Base-by-base conservation (phyloP, 1,140 invertebrate species). In the Rhyacophila brunnea region DNA sequence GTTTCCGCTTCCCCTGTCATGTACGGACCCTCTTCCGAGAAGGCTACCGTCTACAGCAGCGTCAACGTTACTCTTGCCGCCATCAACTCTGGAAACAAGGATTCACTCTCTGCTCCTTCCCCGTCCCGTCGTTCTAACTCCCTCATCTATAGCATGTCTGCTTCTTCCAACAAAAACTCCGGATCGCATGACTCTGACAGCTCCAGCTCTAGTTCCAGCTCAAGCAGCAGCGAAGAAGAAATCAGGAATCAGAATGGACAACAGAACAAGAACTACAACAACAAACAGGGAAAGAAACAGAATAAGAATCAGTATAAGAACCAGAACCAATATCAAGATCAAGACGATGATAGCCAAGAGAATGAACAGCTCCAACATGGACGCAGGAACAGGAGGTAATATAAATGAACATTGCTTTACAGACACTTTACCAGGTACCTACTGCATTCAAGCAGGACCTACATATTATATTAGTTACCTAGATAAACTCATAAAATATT, bases 31-130 rank as follows among this genome's bases (percentile, higher is more conserved):
- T 77, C 82, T 47, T 83, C 82, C 3, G 72, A 83, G 49, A 77
- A 82, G 47, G 83, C 82, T 38, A 77, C 82, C 62, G 81, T 88
- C 9, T 68, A 77, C 13, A 85, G 81, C 68, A 73, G 72, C 44
- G 72, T 86, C 15, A 82, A 81, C 58, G 50, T 86, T 17, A 81
- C 78, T 35, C 71, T 88, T 40, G 48, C 58, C 35, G 77, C 81
- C 63, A 81, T 88, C 10, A 67, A 75, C n/a, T 83, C 81, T 67
- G 72, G 72, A 42, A 71, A 84, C 17, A 81, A 79, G 54, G 48
- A 84, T 5, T 28, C 23, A 3, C 23, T 28, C 23, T 28, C 23
- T 28, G 4, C 23, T 28, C 14, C 56, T 10, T 36, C 49, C 5
- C 47, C 42, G 1, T 4, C 70, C 0, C 71, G 80, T 18, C 70